A percentile compares a stretch with the other conserved stretches of the same genome.
Conservation (phyloP, 2,797 vertebrate species). For the Dicrostonyx torquatus region DNA sequence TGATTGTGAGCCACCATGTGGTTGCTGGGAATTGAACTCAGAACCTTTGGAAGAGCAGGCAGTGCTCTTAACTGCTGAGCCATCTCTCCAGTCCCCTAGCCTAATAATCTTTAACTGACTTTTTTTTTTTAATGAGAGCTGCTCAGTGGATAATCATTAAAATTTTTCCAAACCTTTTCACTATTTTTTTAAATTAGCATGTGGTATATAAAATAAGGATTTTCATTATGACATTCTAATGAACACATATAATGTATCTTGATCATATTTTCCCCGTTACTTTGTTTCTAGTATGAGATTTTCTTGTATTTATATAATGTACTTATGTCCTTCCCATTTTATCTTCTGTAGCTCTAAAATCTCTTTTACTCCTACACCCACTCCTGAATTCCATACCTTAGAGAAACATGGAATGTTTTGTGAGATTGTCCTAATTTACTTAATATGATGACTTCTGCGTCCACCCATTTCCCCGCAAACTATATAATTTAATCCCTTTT, state of each 20-base stretch:
- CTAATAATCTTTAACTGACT: constrained; percentile 4
- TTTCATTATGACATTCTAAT: background rate
- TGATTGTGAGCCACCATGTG: too few relatives aligned
- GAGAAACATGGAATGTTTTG: background rate
- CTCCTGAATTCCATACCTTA: background rate
- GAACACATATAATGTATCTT: background rate
- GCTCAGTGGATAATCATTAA: background rate
- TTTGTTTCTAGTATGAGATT: background rate
- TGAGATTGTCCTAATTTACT: background rate
- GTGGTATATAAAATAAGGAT: background rate
- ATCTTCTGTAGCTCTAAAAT: background rate
- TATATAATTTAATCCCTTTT: too few relatives aligned
- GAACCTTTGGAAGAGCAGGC: too few relatives aligned
- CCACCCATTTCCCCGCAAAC: background rate
- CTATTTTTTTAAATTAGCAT: background rate
- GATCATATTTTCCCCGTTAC: background rate
- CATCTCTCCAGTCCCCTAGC: too few relatives aligned
- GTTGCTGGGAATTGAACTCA: too few relatives aligned
- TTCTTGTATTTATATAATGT: background rate
- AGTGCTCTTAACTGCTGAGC: too few relatives aligned
- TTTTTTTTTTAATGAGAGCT: constrained; percentile 5
- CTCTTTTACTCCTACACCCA: background rate
- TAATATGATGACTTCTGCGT: background rate
- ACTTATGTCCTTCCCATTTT: background rate
- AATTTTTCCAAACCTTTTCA: background rate